These are phyloP conservation scores for Chloromyia formosa DNA, from an alignment of 2,888 invertebrate species.

Conservation along the genomic window DNA sequence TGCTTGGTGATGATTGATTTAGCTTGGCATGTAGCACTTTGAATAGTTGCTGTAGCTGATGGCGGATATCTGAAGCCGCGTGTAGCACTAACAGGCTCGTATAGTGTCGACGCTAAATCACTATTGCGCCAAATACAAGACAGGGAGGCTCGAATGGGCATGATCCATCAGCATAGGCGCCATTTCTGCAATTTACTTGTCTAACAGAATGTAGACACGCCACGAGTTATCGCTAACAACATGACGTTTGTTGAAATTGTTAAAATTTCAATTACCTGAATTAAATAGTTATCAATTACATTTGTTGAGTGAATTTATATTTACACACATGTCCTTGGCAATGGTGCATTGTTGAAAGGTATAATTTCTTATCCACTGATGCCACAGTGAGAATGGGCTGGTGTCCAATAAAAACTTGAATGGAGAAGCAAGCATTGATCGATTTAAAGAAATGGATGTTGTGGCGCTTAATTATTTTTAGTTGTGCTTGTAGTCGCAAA, in stretches of 20 bases:
- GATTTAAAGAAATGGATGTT: no score
- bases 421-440: no score
- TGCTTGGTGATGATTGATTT: conserved; percentile 15
- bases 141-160: background rate
- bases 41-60: background rate
- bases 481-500: no score
- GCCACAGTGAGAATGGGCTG: no score
- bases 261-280: conserved; percentile 34
- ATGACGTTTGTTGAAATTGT: conserved; percentile 33
- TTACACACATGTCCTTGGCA: background rate
- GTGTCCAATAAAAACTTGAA: no score
- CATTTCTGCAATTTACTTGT: conserved; percentile 33
- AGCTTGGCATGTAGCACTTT: background rate
- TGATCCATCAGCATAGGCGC: conserved; percentile 31
- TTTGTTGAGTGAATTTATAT: background rate
- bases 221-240: background rate
- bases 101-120: background rate
- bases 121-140: background rate
- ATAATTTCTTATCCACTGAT: no score
- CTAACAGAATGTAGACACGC: conserved; percentile 7
- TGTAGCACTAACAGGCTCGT: background rate
- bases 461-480: no score
- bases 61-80: background rate
- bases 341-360: no score
- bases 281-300: conserved; percentile 16